A percentile compares a stretch with the other conserved stretches of the same genome.
Evolutionary conservation across 1,140 invertebrate species (phyloP).

Genomic region (Habropoda laboriosa): DNA sequence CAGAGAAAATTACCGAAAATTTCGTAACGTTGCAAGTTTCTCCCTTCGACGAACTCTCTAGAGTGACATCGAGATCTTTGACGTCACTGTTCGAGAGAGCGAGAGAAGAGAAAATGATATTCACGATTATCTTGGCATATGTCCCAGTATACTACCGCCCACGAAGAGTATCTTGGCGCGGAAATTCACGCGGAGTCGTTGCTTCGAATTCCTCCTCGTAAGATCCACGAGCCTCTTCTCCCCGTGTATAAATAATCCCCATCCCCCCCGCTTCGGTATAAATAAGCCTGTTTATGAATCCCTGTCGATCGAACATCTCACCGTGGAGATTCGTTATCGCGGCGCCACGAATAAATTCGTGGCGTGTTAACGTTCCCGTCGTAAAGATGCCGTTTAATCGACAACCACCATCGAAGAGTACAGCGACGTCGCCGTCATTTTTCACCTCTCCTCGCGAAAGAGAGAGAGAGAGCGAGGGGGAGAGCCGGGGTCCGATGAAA

Average conservation of each 20-base stretch:
- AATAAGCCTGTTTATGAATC: background rate
- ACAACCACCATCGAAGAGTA: too few relatives aligned
- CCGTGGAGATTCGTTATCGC: background rate
- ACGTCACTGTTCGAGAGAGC: background rate
- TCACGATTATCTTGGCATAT: background rate
- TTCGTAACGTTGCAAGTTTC: background rate
- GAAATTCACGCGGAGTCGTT: background rate
- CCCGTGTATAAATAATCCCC: background rate
- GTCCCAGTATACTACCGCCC: background rate
- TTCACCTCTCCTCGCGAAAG: background rate
- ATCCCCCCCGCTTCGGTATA: too few relatives aligned
- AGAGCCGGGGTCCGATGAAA: conserved; percentile 11
- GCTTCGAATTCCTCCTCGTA: background rate
- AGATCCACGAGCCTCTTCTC: background rate
- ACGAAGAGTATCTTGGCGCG: background rate
- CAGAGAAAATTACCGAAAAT: too few relatives aligned
- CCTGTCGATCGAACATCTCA: background rate
- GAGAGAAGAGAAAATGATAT: background rate
- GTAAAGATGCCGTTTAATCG: conserved; percentile 28
- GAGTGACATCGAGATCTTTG: background rate
- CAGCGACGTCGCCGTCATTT: background rate
- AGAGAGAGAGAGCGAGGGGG: too few relatives aligned
- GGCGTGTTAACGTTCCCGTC: background rate
- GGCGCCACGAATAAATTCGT: background rate
- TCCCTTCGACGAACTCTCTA: background rate